A percentile compares a stretch with the other conserved stretches of the same genome.
Conservation (phyloP, 1,140 invertebrate genomes). For the Drosophila miranda region DNA sequence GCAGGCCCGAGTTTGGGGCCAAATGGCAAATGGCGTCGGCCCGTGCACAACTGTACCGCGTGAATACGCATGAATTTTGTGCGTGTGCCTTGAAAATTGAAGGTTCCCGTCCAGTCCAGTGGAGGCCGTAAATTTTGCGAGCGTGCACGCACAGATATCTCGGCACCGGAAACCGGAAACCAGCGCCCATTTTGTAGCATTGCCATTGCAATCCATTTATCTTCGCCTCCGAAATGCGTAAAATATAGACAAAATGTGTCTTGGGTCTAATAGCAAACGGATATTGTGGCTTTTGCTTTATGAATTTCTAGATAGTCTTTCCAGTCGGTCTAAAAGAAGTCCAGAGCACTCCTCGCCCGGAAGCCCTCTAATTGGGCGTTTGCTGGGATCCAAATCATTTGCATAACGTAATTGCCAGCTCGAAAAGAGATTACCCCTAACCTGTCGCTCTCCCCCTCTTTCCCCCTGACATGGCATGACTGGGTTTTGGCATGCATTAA, state of each 20-base stretch:
- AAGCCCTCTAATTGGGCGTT: conserved; percentile 68
- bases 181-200: conserved; percentile 70
- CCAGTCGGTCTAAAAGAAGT: neutral
- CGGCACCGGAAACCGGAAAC: conserved; percentile 68
- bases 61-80: conserved; percentile 48
- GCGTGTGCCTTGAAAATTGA: conserved; percentile 60
- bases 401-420: conserved; percentile 63
- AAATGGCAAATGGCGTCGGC: conserved; percentile 2
- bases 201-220: conserved; percentile 46
- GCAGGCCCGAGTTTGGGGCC: neutral
- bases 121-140: conserved; percentile 63
- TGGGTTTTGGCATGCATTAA: conserved; percentile 60
- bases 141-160: conserved; percentile 37
- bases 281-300: conserved; percentile 71
- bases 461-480: conserved; percentile 44
- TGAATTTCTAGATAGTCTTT: conserved; percentile 41
- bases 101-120: conserved; percentile 22
- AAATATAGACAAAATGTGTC: conserved; percentile 62
- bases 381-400: conserved; percentile 49
- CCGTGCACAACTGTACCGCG: conserved; percentile 61
- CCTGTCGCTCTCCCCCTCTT: neutral
- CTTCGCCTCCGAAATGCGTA: conserved; percentile 51
- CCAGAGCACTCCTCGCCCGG: conserved; percentile 1
- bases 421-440: conserved; percentile 2
- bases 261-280: conserved; percentile 70